Conservation (phyloP, 2,888 invertebrate genomes). For the Acanthosepion pharaonis region DNA sequence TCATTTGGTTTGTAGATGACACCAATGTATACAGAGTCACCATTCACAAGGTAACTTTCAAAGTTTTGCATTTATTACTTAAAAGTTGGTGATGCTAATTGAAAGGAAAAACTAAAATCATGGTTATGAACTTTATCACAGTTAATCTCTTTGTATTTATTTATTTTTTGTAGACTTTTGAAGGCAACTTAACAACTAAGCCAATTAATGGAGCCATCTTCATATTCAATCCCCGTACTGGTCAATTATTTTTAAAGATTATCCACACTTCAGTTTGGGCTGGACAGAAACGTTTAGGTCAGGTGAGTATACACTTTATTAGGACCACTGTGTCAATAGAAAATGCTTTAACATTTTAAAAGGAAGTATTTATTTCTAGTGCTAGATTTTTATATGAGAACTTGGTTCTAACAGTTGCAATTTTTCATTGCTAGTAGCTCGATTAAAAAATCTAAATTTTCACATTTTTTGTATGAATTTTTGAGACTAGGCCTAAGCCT, state of each 20-base stretch:
- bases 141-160: not conserved
- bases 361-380: too few relatives aligned
- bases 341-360: too few relatives aligned
- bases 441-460: too few relatives aligned
- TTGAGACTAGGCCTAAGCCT: too few relatives aligned
- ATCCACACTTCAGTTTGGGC: conserved; percentile 99
- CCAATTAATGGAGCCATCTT: conserved; percentile 99
- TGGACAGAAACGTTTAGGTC: conserved; percentile 99
- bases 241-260: conserved; percentile 98
- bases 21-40: conserved; percentile 99
- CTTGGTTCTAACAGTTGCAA: too few relatives aligned
- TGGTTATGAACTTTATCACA: not conserved
- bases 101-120: not conserved
- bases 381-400: too few relatives aligned
- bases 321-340: too few relatives aligned
- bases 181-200: conserved; percentile 98
- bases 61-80: not conserved
- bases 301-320: conserved; percentile 77
- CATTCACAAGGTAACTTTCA: conserved; percentile 85
- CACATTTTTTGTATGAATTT: too few relatives aligned
- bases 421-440: too few relatives aligned
- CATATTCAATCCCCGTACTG: conserved; percentile 99
- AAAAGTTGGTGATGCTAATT: not conserved
- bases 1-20: conserved; percentile 99
- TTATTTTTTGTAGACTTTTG: conserved; percentile 83